Percentiles rank a stretch among this genome's conserved stretches.
These are phyloP conservation scores for Dipodomys ordii DNA, from an alignment of 2,113 vertebrate genomes.

Conservation along the genomic window DNA sequence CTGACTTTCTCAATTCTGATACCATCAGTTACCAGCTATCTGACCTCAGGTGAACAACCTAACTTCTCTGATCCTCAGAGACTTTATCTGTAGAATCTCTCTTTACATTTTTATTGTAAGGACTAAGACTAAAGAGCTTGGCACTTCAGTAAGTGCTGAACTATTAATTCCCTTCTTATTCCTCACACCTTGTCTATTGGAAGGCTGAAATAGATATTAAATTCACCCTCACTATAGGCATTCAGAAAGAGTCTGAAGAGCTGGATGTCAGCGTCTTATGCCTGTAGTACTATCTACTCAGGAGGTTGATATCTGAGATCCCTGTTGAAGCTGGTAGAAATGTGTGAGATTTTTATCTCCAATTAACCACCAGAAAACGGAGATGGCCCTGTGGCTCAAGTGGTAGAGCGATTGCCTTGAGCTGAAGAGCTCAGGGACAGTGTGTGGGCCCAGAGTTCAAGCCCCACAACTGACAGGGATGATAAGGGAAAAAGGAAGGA, in stretches of 20 bases:
- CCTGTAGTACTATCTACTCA: too few relatives aligned
- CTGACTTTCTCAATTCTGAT: slow-evolving; percentile 6
- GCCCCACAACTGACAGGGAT: too few relatives aligned
- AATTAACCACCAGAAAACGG: too few relatives aligned
- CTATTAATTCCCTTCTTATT: slow-evolving; percentile 40
- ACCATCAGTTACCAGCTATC: background rate
- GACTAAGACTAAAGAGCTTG: slow-evolving; percentile 30
- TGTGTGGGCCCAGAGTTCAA: too few relatives aligned
- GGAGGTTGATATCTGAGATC: too few relatives aligned
- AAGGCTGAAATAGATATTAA: slow-evolving; percentile 27
- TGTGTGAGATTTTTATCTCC: too few relatives aligned
- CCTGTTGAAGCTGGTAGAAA: too few relatives aligned
- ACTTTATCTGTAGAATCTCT: background rate
- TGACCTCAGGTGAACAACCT: background rate
- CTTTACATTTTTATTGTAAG: background rate
- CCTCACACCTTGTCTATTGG: slow-evolving; percentile 17
- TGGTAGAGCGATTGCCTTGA: too few relatives aligned
- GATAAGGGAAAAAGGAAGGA: too few relatives aligned
- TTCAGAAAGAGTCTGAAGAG: slow-evolving; percentile 19
- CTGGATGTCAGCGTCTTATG: too few relatives aligned
- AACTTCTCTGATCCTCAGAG: slow-evolving; percentile 22
- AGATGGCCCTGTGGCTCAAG: too few relatives aligned
- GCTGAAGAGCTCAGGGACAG: too few relatives aligned
- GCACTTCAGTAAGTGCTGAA: slow-evolving; percentile 28
- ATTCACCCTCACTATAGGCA: slow-evolving; percentile 37